phyloP scores from a whole-genome alignment of 2,888 invertebrate genomes.

The Lasioglossum morio region DNA sequence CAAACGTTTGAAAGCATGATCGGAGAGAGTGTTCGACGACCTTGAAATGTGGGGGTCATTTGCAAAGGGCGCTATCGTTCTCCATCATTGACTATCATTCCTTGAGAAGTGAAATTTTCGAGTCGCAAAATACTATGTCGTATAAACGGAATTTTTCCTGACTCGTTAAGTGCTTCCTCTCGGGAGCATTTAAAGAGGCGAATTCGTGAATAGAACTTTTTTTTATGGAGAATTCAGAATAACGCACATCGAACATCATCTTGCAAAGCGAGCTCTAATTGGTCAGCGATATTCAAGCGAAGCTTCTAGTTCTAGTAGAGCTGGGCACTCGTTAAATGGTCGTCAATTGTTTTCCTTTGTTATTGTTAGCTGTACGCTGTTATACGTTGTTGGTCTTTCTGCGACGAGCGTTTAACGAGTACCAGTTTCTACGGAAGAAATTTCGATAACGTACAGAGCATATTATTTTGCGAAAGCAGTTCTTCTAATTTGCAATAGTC shows the following conservation, averaged over 20 bases:
- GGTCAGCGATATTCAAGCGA: neutral
- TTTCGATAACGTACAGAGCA: neutral
- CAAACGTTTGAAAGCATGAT: conserved; percentile 62
- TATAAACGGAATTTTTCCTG: neutral
- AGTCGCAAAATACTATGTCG: conserved; percentile 3
- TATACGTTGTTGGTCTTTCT: neutral
- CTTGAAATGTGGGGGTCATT: neutral
- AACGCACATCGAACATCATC: neutral
- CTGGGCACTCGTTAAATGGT: neutral
- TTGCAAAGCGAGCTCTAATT: conserved; percentile 8
- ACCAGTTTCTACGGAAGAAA: neutral
- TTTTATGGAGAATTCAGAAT: neutral
- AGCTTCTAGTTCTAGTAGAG: neutral
- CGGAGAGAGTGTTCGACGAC: conserved; percentile 51
- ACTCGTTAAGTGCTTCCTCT: neutral
- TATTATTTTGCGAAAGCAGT: conserved; percentile 11
- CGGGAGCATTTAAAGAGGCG: neutral
- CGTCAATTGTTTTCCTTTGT: neutral
- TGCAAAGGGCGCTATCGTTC: conserved; percentile 10
- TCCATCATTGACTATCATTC: neutral
- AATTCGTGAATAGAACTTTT: neutral
- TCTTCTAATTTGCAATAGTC: neutral
- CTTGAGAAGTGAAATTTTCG: neutral
- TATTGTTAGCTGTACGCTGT: neutral
- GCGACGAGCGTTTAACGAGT: neutral